These are phyloP conservation scores for Alouatta palliata DNA, from an alignment of 2,113 vertebrate genomes.

Conservation along the genomic window DNA sequence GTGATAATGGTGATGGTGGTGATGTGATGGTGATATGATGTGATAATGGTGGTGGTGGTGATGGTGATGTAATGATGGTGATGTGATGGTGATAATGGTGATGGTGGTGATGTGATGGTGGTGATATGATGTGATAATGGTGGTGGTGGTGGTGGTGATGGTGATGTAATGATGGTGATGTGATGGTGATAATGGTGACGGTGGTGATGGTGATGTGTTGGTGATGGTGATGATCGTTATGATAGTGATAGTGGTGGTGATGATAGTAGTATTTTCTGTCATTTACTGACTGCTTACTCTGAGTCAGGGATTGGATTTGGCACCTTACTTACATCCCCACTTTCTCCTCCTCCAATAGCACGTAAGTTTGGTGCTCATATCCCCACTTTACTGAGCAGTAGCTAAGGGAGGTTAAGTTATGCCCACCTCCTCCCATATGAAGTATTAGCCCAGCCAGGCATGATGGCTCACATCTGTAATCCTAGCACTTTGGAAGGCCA, in stretches of 20 bases:
- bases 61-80: fast-evolving
- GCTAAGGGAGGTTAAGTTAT: fast-evolving
- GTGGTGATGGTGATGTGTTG: fast-evolving
- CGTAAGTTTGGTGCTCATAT: background rate
- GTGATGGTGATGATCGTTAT: fast-evolving
- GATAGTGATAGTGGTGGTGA: background rate
- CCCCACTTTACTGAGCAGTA: background rate
- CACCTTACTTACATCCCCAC: background rate
- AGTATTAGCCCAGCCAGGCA: background rate
- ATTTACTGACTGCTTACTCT: background rate
- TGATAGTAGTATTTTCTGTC: background rate
- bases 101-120: fast-evolving
- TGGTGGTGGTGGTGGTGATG: fast-evolving
- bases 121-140: background rate
- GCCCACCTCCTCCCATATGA: background rate
- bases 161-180: background rate
- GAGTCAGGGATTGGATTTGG: background rate
- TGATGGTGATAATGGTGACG: fast-evolving
- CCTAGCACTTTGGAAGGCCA: no score
- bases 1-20: no score
- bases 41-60: fast-evolving
- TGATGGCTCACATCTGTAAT: no score
- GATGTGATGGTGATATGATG: fast-evolving
- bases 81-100: no score
- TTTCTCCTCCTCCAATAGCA: background rate